Conservation (phyloP, 2,888 invertebrate species). For the Atethmia centrago region DNA sequence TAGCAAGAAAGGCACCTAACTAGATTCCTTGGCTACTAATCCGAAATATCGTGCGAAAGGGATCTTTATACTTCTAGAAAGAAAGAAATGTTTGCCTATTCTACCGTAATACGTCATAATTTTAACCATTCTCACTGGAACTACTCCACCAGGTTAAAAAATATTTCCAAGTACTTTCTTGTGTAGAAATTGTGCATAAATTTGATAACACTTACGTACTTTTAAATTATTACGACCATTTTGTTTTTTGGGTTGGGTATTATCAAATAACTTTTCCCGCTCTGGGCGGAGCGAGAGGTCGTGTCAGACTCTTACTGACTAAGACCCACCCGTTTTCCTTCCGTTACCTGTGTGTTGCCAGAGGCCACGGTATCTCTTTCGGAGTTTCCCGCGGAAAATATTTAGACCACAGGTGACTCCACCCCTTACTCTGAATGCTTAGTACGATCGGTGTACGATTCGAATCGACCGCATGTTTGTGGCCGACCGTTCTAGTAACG, state of each 20-base stretch:
- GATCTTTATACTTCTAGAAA: neutral
- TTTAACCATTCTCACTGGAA: neutral
- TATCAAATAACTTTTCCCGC: too few relatives aligned
- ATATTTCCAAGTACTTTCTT: neutral
- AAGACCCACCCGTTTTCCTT: too few relatives aligned
- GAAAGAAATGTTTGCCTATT: neutral
- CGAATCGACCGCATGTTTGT: constrained; percentile 71
- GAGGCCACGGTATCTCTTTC: too few relatives aligned
- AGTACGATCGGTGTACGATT: constrained; percentile 63
- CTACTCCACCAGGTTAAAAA: neutral
- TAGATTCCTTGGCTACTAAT: neutral
- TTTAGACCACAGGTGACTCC: constrained; percentile 33
- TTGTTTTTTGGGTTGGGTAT: too few relatives aligned
- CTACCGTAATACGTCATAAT: neutral
- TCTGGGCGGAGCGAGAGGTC: too few relatives aligned
- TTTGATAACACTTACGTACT: too few relatives aligned
- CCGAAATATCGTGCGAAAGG: neutral
- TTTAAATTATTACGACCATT: too few relatives aligned
- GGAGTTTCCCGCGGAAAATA: too few relatives aligned
- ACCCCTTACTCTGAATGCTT: constrained; percentile 46
- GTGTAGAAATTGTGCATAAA: too few relatives aligned
- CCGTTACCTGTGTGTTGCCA: too few relatives aligned
- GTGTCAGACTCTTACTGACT: too few relatives aligned
- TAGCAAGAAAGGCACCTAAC: too few relatives aligned
- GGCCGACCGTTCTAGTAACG: constrained; percentile 61